Evolutionary conservation across 2,113 vertebrate genomes (phyloP).

Genomic region (Marmota monax): DNA sequence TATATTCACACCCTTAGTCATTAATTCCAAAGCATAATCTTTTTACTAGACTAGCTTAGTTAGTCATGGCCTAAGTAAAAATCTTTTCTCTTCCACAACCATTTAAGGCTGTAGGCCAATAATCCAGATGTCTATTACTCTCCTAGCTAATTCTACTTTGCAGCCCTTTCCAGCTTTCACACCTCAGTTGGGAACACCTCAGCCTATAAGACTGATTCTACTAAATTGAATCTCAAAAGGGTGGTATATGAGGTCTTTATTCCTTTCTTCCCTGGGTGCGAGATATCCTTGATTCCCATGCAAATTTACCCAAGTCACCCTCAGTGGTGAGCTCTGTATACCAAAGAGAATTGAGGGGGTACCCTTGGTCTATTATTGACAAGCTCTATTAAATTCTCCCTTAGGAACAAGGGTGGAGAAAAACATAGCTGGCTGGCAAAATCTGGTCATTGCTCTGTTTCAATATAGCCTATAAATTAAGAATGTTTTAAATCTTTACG

Average conservation of each 20-base stretch:
- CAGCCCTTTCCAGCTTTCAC: neutral
- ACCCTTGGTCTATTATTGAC: neutral
- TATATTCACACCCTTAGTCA: neutral
- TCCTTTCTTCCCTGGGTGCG: neutral
- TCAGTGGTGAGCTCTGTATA: neutral
- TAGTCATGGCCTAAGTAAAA: neutral
- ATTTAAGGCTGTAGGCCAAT: neutral
- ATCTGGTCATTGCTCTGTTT: neutral
- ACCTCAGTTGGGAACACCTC: neutral
- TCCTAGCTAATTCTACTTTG: neutral
- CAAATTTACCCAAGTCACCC: neutral
- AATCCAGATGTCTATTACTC: neutral
- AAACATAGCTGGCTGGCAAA: neutral
- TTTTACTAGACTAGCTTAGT: neutral
- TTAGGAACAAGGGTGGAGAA: neutral
- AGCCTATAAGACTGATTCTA: neutral
- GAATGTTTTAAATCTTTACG: neutral
- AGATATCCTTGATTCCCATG: neutral
- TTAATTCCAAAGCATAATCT: conserved; percentile 8
- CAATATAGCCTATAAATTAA: neutral
- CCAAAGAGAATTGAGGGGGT: neutral
- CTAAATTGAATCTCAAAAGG: neutral
- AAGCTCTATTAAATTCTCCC: neutral
- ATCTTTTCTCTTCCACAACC: neutral
- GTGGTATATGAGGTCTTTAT: neutral